Conservation (phyloP, 1,140 invertebrate species). For the Ridgeia piscesae region DNA sequence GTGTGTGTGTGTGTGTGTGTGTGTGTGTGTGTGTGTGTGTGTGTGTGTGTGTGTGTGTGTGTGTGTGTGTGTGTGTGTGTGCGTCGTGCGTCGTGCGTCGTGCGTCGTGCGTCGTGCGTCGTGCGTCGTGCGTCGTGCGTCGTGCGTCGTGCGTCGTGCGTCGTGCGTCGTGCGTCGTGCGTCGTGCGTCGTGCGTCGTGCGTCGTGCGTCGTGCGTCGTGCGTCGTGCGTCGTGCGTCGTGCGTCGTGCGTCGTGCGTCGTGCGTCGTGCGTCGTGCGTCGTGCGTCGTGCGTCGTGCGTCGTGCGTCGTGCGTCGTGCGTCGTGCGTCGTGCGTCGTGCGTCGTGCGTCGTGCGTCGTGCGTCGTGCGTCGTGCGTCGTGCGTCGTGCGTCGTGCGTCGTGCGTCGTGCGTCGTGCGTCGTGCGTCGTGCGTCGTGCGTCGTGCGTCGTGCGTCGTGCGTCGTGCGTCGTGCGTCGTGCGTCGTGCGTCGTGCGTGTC, state of each 20-base stretch:
- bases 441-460: background rate
- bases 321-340: too few relatives aligned
- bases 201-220: background rate
- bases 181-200: too few relatives aligned
- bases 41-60: background rate
- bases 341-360: too few relatives aligned
- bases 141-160: background rate
- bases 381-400: background rate
- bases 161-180: too few relatives aligned
- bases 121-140: background rate
- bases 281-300: background rate
- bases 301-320: background rate
- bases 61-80: background rate
- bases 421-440: too few relatives aligned
- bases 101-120: too few relatives aligned
- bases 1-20: background rate
- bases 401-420: too few relatives aligned
- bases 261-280: too few relatives aligned
- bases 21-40: background rate
- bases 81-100: too few relatives aligned
- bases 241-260: too few relatives aligned
- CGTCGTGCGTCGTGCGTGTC: background rate
- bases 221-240: background rate
- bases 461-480: background rate
- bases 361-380: background rate